A percentile compares a stretch with the other conserved stretches of the same genome.
Evolutionary conservation across 2,113 vertebrate genomes (phyloP).

Genomic region (Capreolus pygargus): DNA sequence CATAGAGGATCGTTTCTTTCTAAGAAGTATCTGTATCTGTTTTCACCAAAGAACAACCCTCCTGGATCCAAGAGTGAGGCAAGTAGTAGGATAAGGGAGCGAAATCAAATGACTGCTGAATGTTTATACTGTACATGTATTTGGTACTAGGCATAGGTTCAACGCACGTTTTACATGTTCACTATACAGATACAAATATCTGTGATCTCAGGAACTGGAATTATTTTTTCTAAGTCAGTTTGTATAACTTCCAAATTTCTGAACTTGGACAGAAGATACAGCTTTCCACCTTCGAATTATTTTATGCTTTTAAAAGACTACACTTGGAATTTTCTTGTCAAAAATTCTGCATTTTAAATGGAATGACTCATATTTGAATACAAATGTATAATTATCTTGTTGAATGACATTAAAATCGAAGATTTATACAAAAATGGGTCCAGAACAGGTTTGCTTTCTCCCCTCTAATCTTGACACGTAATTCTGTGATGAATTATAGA

Average conservation of each 20-base stretch:
- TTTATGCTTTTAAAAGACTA: not conserved
- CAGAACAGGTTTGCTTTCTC: not conserved
- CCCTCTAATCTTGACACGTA: not conserved
- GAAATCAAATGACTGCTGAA: not conserved
- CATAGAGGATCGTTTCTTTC: not conserved
- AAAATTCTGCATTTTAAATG: slow-evolving; percentile 2
- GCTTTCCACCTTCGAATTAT: not conserved
- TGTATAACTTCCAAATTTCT: not conserved
- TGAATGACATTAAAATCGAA: not conserved
- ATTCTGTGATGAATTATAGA: slow-evolving; percentile 31
- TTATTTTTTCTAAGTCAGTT: not conserved
- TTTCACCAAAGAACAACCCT: not conserved
- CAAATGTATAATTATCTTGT: not conserved
- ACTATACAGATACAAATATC: not conserved
- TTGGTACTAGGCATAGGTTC: not conserved
- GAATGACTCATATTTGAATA: not conserved
- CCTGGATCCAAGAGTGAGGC: not conserved
- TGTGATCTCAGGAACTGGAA: not conserved
- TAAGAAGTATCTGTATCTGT: not conserved
- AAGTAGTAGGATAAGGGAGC: not conserved
- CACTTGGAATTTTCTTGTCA: not conserved
- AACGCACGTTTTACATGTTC: not conserved
- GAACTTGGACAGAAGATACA: not conserved
- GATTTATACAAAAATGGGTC: not conserved
- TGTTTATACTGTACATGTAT: not conserved